Evolutionary conservation across 2,113 vertebrate genomes (phyloP).

Genomic region (Catagonus wagneri): DNA sequence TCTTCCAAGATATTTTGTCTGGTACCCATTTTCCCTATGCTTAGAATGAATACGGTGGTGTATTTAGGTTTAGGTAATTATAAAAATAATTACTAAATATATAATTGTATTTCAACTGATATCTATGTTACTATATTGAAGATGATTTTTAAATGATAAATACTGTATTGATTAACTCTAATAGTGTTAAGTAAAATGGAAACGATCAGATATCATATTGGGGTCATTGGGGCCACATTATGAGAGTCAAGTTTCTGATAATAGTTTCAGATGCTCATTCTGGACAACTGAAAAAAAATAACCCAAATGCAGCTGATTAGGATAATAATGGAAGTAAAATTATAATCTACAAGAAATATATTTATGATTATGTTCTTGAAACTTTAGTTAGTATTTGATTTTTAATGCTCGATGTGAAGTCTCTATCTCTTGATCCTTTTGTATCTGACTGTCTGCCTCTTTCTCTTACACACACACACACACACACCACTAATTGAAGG

Average conservation of each 20-base stretch:
- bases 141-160: conserved; percentile 20
- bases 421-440: too few species aligned
- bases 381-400: not conserved
- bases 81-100: not conserved
- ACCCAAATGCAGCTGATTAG: conserved; percentile 12
- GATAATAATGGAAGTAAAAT: conserved; percentile 2
- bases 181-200: conserved; percentile 16
- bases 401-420: not conserved
- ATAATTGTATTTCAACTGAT: not conserved
- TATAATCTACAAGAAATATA: not conserved
- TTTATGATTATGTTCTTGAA: not conserved
- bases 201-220: not conserved
- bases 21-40: not conserved
- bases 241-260: not conserved
- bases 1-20: conserved; percentile 11
- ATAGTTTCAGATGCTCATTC: not conserved
- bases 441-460: not conserved
- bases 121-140: not conserved
- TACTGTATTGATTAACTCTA: not conserved
- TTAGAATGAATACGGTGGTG: not conserved
- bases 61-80: not conserved
- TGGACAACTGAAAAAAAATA: not conserved
- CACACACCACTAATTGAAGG: not conserved
- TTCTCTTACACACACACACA: not conserved
- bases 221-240: not conserved